Base-by-base conservation (phyloP, 2,797 vertebrate species). In the Phoebastria nigripes region DNA sequence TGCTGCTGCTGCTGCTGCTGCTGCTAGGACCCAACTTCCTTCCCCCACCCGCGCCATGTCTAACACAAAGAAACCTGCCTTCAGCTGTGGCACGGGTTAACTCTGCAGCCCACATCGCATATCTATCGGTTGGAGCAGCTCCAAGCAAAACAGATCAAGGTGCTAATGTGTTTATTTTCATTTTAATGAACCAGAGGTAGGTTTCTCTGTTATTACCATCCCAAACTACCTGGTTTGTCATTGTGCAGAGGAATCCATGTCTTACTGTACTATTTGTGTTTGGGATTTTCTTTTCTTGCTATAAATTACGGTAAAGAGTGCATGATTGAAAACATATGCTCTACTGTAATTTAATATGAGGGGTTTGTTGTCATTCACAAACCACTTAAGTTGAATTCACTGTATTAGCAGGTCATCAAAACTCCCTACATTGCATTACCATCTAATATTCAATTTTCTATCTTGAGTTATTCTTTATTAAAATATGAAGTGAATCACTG, bases 401-500 rank as follows among this genome's bases (percentile, higher is more conserved):
- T 74, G 41, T 69, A 94, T 92, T 93, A 90, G 73, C 54, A 84
- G 41, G 69, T 84, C 95, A 94, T 95, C 67, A 86, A 78, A 95
- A 80, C 79, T 91, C 70, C 24, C 55, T 87, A 79, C 44, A 91
- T 84, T 91, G 58, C 92, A 90, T 94, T 96, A 87, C n/a, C 56
- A 59, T 72, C 31, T 61, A 54, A 52, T 92, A 82, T 78, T 87
- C 59, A 90, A 39, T 88, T 94, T 89, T 92, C 46, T 94, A 37
- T 76, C 70, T 78, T 24, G 16, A 72, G 77, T 82, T 87, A 65
- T 67, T 94, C 46, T 95, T 85, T 79, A 91, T 77, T 93, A 84
- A 94, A 93, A 69, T 39, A 86, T 21, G 35, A 86, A 91, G n/a
- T 63, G 49, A 94, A 92, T 82, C 35, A 88, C 61, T 58, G 55